Base-by-base conservation (phyloP, 2,888 invertebrate species). In the Litoditis marina region DNA sequence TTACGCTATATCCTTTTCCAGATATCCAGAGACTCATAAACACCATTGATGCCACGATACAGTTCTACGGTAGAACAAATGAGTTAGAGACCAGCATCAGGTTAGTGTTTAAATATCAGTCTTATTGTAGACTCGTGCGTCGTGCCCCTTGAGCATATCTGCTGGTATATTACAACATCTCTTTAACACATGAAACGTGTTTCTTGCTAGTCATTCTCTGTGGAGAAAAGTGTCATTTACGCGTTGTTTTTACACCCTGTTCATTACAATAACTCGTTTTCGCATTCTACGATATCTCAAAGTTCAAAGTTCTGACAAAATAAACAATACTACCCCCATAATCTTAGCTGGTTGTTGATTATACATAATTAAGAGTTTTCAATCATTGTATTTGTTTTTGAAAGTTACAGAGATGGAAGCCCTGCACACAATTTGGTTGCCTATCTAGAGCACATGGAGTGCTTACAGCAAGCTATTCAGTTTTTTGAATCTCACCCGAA, bases 41-140 rank as follows among this genome's bases (percentile, higher is more conserved):
- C 65, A 89, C 91, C 22, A 84, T 98, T 74, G 95, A 96, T 81
- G 91, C 91, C 84, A 95, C 96, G 0, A 90, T 98, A 39, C 91
- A 92, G 57, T 95, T 91, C 83, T 98, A 96, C 84, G 92, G 93
- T 85, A 92, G 94, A 32, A 91, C 92, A 0, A 89, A 92, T 83
- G 92, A 94, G 82, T 90, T 94, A 5, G 93, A 92, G 57, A 76
- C 70, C 49, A 74, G 73, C 5, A 78, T 81, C 11, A 60, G 78
- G 59, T 75, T 60, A 19, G 54, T 19, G 44, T 13, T 36, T n/a
- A 46, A 4, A n/a, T 5, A n/a, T 25, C 7, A 66, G 75, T 3
- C 72, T 60, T 30, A 49, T 7, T 47, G 22, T 7, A n/a, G 28
- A 4, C 22, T 25, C n/a, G 5, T 7, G 2, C 22, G n/a, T n/a